Base-by-base conservation (phyloP, 2,888 invertebrate species). In the Agrilus mali region DNA sequence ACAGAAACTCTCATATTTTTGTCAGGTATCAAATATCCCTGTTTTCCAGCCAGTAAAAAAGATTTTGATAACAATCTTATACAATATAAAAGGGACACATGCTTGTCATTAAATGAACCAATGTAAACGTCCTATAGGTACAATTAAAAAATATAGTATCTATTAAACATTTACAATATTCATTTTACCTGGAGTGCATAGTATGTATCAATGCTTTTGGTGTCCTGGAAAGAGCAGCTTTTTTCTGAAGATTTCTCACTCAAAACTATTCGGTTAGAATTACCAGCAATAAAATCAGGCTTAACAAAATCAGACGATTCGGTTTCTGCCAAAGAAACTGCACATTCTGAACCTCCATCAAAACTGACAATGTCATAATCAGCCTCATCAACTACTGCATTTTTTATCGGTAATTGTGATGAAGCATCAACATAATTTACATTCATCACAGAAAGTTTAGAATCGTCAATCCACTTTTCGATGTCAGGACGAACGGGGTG, bases 1-100 rank as follows among this genome's bases (percentile, higher is more conserved):
- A 93, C 86, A 45, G 94, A 94, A 27, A 96, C 90, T 32, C 95
- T 74, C 32, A 87, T 81, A 16, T 70, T 69, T 63, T 78, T 75
- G 60, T 94, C 94, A 2, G 83, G 68, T 49, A 85, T 77, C 38
- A 82, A 56, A 50, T 47, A 41, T 44, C 52, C 56, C 43, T 71
- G 70, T 40, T 70, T 68, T 0, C 85, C 86, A 12, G 77, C 73
- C 22, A 90, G 64, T 17, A 92, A 68, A 61, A 87, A 90, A 44
- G 78, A 75, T 8, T 81, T 80, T 13, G 77, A 74, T 4, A 92
- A 65, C 44, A 86, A 71, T 50, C 89, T 72, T 7, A 80, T 74
- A 53, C 85, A 85, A 61, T 81, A 86, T 40, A 80, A 71, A 6
- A 89, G 60, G 0, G 84, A 76, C 1, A 79, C 66, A 48, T 77